Base-by-base conservation (phyloP, 1,140 invertebrate species). In the Drosophila pruinosa region DNA sequence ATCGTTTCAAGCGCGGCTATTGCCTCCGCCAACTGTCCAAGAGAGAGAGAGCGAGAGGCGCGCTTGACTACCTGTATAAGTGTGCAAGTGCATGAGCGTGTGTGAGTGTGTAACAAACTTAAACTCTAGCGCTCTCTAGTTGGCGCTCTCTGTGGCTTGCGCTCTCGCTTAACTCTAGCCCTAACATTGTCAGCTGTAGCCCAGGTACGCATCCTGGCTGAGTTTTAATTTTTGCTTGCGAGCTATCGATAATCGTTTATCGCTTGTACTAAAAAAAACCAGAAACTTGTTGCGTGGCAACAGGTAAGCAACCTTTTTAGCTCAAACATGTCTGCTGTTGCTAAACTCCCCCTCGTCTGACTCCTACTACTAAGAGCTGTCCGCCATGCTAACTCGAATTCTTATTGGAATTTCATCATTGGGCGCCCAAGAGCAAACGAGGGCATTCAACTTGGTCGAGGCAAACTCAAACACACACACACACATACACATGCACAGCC, bases 371-470 rank as follows among this genome's bases (percentile, higher is more conserved):
- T n/a, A n/a, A n/a, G n/a, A n/a, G n/a, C n/a, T 48, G 26, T 8
- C 21, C 43, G 17, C 57, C 47, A 24, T 17, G n/a, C 26, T 24
- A 10, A 12, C 75, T 71, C 45, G 26, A 59, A 61, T 72, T 65
- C 47, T 73, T 78, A 76, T 76, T 74, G 74, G 71, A 76, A 73
- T 75, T 72, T 72, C 45, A 68, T 62, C 41, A 59, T 50, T 61
- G 62, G 22, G 54, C 26, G 59, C 64, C 56, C 56, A 62, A 72
- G 47, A 52, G 65, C 24, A 28, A 43, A 17, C 63, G 75, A 88
- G 82, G 83, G 45, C 78, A 82, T 82, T 88, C 63, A 88, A 88
- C 82, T 78, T 82, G 68, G 12, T 17, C 45, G 41, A 47, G 22
- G 39, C 52, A 36, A 52, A 48, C 21, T 63, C 22, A 54, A 28